phyloP scores from a whole-genome alignment of 2,113 vertebrate species.

The Alligator sinensis region DNA sequence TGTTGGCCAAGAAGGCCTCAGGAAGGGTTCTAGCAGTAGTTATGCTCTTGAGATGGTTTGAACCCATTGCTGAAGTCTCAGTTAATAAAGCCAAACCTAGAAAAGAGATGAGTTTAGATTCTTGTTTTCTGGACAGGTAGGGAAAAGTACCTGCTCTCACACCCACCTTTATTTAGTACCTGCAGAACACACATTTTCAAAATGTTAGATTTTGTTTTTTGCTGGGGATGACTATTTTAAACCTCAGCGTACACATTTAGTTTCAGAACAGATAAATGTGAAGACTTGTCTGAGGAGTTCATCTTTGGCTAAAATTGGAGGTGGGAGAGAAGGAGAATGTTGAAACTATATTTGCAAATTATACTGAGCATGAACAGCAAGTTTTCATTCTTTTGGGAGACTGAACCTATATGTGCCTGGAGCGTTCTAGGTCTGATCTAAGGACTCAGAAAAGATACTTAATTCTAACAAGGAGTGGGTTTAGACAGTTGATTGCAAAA shows the following conservation, averaged over 20 bases:
- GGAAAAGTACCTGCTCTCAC: not conserved
- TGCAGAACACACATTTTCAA: not conserved
- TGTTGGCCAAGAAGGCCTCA: not conserved
- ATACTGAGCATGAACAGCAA: not conserved
- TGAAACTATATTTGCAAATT: not conserved
- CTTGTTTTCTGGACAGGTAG: slow-evolving; percentile 20
- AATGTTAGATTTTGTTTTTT: not conserved
- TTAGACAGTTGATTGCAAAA: not conserved
- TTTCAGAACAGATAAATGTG: not conserved
- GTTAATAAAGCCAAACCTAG: slow-evolving; percentile 19
- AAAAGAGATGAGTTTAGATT: not conserved
- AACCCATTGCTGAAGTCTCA: not conserved
- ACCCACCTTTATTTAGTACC: not conserved
- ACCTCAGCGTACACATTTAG: not conserved
- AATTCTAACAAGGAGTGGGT: too few relatives aligned
- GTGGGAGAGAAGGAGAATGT: not conserved
- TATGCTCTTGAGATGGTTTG: slow-evolving; percentile 19
- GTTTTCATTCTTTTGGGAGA: not conserved
- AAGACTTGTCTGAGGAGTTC: not conserved
- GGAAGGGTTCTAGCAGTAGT: slow-evolving; percentile 7
- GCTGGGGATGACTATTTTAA: not conserved
- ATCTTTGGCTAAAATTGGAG: not conserved
- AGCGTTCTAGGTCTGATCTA: not conserved
- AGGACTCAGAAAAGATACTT: not conserved
- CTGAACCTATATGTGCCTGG: not conserved